Evolutionary conservation across 2,113 vertebrate genomes (phyloP).

Genomic region (Erythrocebus patas): DNA sequence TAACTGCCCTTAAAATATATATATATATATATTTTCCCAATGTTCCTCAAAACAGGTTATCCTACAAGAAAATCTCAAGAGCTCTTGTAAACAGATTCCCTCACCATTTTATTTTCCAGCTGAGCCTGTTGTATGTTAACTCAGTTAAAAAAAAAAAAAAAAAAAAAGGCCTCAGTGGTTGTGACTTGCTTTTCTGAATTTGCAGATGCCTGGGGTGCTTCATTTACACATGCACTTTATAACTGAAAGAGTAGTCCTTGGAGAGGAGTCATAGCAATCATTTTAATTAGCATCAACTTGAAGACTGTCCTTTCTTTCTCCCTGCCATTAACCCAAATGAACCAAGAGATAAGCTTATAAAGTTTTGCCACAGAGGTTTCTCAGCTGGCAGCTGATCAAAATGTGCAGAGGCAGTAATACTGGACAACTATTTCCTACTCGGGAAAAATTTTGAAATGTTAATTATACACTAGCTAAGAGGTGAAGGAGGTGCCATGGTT

Average conservation of each 20-base stretch:
- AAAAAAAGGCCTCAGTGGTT: conserved; percentile 40
- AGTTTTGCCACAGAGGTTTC: conserved; percentile 50
- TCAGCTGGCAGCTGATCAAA: conserved; percentile 57
- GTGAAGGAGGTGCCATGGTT: conserved; percentile 6
- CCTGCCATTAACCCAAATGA: conserved; percentile 51
- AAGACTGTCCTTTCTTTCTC: conserved; percentile 22
- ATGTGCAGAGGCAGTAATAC: conserved; percentile 26
- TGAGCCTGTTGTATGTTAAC: not conserved
- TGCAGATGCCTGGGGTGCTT: conserved; percentile 43
- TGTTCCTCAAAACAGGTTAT: conserved; percentile 24
- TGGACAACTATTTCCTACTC: conserved; percentile 51
- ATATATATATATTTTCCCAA: not conserved
- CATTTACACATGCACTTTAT: conserved; percentile 66
- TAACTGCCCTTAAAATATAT: not conserved
- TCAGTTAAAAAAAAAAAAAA: not conserved
- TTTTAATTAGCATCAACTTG: conserved; percentile 69
- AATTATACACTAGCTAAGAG: conserved; percentile 41
- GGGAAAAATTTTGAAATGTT: conserved; percentile 47
- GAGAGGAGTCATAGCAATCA: conserved; percentile 56
- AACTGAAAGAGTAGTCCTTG: conserved; percentile 50
- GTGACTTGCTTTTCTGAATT: conserved; percentile 57
- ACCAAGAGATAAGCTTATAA: conserved; percentile 44
- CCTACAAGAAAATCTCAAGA: not conserved
- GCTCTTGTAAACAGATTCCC: not conserved
- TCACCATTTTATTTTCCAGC: not conserved